Conservation (phyloP, 2,113 vertebrate genomes). For the Ceyx melanurus region DNA sequence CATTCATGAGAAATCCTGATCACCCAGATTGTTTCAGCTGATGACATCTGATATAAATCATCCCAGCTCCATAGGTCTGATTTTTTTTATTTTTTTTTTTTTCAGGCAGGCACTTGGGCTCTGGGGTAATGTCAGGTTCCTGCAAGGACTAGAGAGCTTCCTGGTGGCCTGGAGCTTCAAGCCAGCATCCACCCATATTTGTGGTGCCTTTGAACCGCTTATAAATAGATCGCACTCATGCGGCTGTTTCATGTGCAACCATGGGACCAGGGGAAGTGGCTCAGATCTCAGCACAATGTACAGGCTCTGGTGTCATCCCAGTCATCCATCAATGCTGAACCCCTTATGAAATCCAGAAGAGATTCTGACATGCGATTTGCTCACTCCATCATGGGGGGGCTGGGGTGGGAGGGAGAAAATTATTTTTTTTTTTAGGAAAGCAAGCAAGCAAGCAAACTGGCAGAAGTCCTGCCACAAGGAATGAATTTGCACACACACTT, state of each 20-base stretch:
- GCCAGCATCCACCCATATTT: neutral
- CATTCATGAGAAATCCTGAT: neutral
- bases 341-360: constrained; percentile 66
- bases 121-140: neutral
- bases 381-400: neutral
- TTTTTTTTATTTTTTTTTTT: neutral
- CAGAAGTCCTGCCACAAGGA: constrained; percentile 86
- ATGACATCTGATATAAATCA: neutral
- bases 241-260: constrained; percentile 2
- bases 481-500: constrained; percentile 83
- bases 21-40: neutral
- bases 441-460: constrained; percentile 45
- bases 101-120: neutral
- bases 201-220: constrained; percentile 36
- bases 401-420: neutral
- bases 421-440: neutral
- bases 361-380: constrained; percentile 33
- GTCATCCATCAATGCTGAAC: constrained; percentile 71
- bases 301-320: neutral
- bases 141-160: neutral
- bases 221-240: neutral
- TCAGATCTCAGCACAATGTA: constrained; percentile 31
- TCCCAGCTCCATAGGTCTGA: neutral
- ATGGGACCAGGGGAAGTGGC: neutral
- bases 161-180: constrained; percentile 9